Percentiles rank a stretch among this genome's conserved stretches.
Conservation (phyloP, 1,140 invertebrate species). For the Cotesia chilonis region DNA sequence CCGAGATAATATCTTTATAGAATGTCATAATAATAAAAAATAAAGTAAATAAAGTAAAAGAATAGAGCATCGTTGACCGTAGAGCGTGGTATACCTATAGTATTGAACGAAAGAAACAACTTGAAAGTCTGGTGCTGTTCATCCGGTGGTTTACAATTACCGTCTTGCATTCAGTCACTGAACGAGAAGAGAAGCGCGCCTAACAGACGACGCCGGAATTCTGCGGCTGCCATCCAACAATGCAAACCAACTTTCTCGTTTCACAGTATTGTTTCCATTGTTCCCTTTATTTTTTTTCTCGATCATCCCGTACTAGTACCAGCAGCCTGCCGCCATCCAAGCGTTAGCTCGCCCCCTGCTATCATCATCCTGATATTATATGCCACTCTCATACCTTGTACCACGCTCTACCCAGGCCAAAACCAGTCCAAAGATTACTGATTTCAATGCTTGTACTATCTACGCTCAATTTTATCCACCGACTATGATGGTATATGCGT, state of each 20-base stretch:
- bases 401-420: not conserved
- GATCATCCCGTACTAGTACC: slow-evolving; percentile 42
- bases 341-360: slow-evolving; percentile 13
- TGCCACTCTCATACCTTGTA: not conserved
- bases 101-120: slow-evolving; percentile 23
- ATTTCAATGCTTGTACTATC: slow-evolving; percentile 33
- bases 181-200: slow-evolving; percentile 33
- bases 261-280: slow-evolving; percentile 61
- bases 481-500: not conserved
- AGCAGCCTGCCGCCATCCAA: slow-evolving; percentile 31
- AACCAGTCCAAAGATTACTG: slow-evolving; percentile 36
- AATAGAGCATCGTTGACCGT: slow-evolving; percentile 22
- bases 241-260: slow-evolving; percentile 62
- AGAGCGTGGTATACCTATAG: not conserved
- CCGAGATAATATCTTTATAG: not conserved
- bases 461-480: slow-evolving; percentile 19
- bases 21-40: slow-evolving; percentile 1
- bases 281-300: slow-evolving; percentile 44
- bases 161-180: slow-evolving; percentile 45
- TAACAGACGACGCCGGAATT: slow-evolving; percentile 32
- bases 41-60: slow-evolving; percentile 3
- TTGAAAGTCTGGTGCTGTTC: slow-evolving; percentile 45
- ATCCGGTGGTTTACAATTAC: slow-evolving; percentile 53
- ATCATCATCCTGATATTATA: not conserved
- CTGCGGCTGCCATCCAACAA: slow-evolving; percentile 52